Conservation (phyloP, 2,113 vertebrate genomes). For the Anthoscopus minutus region DNA sequence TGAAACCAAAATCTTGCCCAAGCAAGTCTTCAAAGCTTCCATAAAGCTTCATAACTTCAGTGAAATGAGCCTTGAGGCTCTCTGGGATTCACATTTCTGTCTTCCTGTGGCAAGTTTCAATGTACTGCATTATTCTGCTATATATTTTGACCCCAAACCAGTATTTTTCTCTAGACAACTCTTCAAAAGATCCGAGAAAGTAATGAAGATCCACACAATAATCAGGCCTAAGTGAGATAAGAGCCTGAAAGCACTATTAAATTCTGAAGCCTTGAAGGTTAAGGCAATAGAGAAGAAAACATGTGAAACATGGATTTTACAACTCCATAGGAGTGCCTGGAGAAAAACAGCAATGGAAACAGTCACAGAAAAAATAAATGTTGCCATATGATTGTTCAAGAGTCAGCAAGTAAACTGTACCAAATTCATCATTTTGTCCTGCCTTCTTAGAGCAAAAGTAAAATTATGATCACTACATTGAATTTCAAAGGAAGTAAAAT, state of each 20-base stretch:
- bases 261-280: not conserved
- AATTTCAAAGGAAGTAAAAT: not conserved
- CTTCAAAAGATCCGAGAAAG: not conserved
- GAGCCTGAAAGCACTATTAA: not conserved
- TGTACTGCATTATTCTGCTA: not conserved
- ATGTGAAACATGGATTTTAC: not conserved
- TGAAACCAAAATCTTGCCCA: slow-evolving; percentile 43
- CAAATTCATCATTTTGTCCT: not conserved
- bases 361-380: not conserved
- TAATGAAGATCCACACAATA: not conserved
- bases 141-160: not conserved
- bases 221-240: not conserved
- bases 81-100: slow-evolving; percentile 29
- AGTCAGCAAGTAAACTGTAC: not conserved
- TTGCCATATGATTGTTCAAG: not conserved
- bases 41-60: slow-evolving; percentile 11
- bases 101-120: slow-evolving; percentile 28
- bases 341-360: not conserved
- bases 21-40: slow-evolving; percentile 56
- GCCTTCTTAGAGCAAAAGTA: not conserved
- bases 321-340: not conserved
- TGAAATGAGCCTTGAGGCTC: slow-evolving; percentile 46
- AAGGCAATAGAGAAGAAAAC: not conserved
- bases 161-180: not conserved
- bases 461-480: not conserved